Percentiles rank a stretch among this genome's conserved stretches.
These are phyloP conservation scores for Chrysomela aeneicollis DNA, from an alignment of 2,888 invertebrate species.

Conservation along the genomic window DNA sequence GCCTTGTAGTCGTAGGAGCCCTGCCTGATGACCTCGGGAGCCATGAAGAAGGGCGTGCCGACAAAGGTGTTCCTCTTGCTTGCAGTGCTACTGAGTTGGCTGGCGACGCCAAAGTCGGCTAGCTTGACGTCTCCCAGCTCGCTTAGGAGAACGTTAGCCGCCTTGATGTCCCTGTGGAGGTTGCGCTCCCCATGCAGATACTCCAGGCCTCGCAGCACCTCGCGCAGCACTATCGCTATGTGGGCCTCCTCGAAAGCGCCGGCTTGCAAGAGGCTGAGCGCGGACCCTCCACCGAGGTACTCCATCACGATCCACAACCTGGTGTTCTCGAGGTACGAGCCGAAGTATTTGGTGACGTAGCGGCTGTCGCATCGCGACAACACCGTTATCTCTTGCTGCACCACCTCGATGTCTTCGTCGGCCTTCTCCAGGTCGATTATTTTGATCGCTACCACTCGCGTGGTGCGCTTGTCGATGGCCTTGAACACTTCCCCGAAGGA, in stretches of 20 bases:
- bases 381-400: slow-evolving; percentile 99
- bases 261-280: slow-evolving; percentile 98
- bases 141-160: slow-evolving; percentile 96
- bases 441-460: slow-evolving; percentile 97
- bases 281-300: slow-evolving; percentile 98
- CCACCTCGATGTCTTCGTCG: slow-evolving; percentile 99
- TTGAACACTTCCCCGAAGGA: slow-evolving; percentile 99
- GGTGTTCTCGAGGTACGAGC: slow-evolving; percentile 98
- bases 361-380: slow-evolving; percentile 99
- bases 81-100: slow-evolving; percentile 89
- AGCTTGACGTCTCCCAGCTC: slow-evolving; percentile 99
- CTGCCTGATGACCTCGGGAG: slow-evolving; percentile 94
- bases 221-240: slow-evolving; percentile 97
- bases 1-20: slow-evolving; percentile 96
- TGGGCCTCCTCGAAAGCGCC: slow-evolving; percentile 99
- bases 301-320: slow-evolving; percentile 99
- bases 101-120: slow-evolving; percentile 95
- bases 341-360: slow-evolving; percentile 99
- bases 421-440: slow-evolving; percentile 99
- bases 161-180: slow-evolving; percentile 98
- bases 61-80: slow-evolving; percentile 96
- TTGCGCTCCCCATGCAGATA: slow-evolving; percentile 98
- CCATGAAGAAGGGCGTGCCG: slow-evolving; percentile 97
- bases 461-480: slow-evolving; percentile 96
- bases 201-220: slow-evolving; percentile 97